A percentile compares a stretch with the other conserved stretches of the same genome.
Evolutionary conservation across 30 jellyfish, hydroid and myxozoan genomes (phyloP).

Genomic region (Rhopilema esculentum): DNA sequence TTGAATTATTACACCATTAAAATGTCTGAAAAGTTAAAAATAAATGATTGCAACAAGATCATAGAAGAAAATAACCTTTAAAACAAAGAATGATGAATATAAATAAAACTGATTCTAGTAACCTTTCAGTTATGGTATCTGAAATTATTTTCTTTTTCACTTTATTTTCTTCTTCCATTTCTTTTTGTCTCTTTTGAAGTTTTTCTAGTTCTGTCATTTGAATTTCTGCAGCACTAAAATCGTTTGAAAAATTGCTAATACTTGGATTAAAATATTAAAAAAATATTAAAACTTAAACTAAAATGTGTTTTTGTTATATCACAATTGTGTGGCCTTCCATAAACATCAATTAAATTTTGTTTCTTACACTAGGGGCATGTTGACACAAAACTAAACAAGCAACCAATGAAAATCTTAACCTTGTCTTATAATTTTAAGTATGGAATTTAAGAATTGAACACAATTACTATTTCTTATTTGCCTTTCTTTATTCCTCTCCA

Average conservation of each 20-base stretch:
- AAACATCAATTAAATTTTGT: neutral
- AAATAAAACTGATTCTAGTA: no score
- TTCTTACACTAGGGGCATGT: no score
- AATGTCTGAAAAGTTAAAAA: no score
- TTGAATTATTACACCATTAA: no score
- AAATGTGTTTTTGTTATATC: no score
- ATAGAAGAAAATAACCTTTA: no score
- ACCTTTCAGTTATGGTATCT: constrained; percentile 83
- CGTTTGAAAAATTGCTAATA: neutral
- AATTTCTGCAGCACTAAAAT: constrained; percentile 72
- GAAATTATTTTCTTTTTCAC: constrained; percentile 74
- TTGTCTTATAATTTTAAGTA: neutral
- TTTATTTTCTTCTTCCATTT: constrained; percentile 90
- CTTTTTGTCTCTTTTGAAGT: constrained; percentile 88
- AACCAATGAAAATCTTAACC: neutral
- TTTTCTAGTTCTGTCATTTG: constrained; percentile 69
- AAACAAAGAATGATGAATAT: no score
- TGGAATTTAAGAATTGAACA: no score
- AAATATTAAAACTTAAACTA: no score
- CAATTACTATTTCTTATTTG: no score
- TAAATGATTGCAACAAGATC: no score
- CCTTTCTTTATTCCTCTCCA: no score
- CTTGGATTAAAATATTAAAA: neutral
- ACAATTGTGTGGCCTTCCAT: neutral
- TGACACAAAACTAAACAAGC: neutral